Evolutionary conservation across 2,888 invertebrate genomes (phyloP), one percentile per base, ranked within the genome.

Genomic region (Clitarchus hookeri): DNA sequence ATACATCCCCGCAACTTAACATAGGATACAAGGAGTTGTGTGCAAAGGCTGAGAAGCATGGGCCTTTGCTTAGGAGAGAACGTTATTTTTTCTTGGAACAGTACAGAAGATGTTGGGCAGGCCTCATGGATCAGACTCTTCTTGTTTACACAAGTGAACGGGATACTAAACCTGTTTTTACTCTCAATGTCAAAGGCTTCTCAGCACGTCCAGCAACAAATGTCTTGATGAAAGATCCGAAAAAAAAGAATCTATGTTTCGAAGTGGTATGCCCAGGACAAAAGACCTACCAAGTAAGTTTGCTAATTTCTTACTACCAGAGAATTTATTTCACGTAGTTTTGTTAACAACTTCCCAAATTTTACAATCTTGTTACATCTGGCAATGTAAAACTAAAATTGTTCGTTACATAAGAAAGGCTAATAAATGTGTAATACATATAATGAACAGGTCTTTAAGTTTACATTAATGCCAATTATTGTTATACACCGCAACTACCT

Each of bases 191-290:
- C 0, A 88, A 88, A 44, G 90, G 89, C 16, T 90, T 89, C 85
- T 88, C 88, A 80, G 90, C 90, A 16, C 88, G 90, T 19, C 88
- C 89, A 25, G 87, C 88, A 9, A 83, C 88, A 26, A 84, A 84
- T 44, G 65, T 84, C 6, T 26, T 84, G 4, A 78, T 84, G 8
- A 88, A 87, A 26, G 87, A 88, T 80, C 83, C 84, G 6, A 89
- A 88, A 84, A 89, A 89, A 86, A 90, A 89, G 84, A 89, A 89
- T 83, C 87, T 87, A 84, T 87, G 88, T 36, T 90, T 90, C 86
- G 90, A 90, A 88, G 87, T 90, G n/a, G 88, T 90, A 3, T 89
- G 89, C 44, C 90, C 90, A 6, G 90, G 90, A 78, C 90, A 89
- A 84, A 90, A 90, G 87, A 89, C 90, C 26, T 89, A 89, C 86